phyloP scores from a whole-genome alignment of 2,113 vertebrate genomes.

The Dascyllus trimaculatus region DNA sequence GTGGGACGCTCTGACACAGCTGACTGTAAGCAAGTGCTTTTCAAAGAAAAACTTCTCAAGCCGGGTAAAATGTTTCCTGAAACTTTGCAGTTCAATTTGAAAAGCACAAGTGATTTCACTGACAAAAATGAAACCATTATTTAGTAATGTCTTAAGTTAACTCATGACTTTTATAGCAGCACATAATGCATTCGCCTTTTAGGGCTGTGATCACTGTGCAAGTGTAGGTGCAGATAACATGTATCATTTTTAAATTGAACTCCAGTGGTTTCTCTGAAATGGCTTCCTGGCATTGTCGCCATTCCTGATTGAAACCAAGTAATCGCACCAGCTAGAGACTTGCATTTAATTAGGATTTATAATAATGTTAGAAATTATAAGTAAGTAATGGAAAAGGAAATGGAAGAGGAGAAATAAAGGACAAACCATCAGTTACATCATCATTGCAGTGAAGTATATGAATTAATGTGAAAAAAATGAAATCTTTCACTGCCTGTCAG shows the following conservation, averaged over 20 bases:
- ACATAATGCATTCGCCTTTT: constrained; percentile 33
- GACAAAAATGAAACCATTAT: constrained; percentile 26
- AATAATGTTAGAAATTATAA: constrained; percentile 51
- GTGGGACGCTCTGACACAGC: not conserved
- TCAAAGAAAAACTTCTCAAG: constrained; percentile 14
- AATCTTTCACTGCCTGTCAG: constrained; percentile 33
- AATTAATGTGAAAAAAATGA: constrained; percentile 46
- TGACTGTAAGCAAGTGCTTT: constrained; percentile 24
- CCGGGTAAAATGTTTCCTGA: constrained; percentile 4
- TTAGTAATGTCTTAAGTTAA: not conserved
- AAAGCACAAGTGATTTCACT: constrained; percentile 36
- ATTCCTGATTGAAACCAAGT: constrained; percentile 53
- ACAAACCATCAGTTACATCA: constrained; percentile 47
- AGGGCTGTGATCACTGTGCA: constrained; percentile 37
- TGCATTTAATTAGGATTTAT: constrained; percentile 58
- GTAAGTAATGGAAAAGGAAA: constrained; percentile 40
- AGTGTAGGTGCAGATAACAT: constrained; percentile 42
- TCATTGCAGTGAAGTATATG: constrained; percentile 27
- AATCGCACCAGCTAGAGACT: constrained; percentile 36
- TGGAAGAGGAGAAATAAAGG: constrained; percentile 53
- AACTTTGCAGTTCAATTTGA: constrained; percentile 25
- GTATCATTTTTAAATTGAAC: constrained; percentile 25
- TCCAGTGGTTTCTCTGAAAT: constrained; percentile 10
- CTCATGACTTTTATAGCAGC: constrained; percentile 26
- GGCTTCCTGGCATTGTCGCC: constrained; percentile 38